These are phyloP conservation scores for Scotopteryx bipunctaria DNA, from an alignment of 2,888 invertebrate species.

Conservation along the genomic window DNA sequence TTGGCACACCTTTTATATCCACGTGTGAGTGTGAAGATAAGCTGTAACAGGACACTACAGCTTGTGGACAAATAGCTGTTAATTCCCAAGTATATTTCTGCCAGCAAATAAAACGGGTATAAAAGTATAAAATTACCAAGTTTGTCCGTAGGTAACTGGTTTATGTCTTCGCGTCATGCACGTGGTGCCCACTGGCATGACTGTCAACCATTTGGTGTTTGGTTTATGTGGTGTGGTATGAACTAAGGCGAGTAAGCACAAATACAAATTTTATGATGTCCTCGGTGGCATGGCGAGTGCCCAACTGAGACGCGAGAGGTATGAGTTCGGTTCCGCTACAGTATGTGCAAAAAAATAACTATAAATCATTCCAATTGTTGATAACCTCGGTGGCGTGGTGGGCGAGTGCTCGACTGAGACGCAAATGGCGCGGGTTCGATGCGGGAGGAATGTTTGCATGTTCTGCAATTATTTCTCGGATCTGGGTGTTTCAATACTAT, in stretches of 20 bases:
- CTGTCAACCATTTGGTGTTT: slow-evolving; percentile 61
- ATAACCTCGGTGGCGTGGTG: background rate
- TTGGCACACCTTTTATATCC: background rate
- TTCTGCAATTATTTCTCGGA: too few relatives aligned
- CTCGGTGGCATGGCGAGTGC: too few relatives aligned
- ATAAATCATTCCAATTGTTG: too few relatives aligned
- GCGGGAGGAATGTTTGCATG: too few relatives aligned
- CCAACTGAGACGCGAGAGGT: too few relatives aligned
- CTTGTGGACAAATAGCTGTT: slow-evolving; percentile 5
- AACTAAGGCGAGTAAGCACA: slow-evolving; percentile 11
- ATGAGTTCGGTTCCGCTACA: too few relatives aligned
- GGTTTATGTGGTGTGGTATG: slow-evolving; percentile 42
- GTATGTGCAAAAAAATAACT: too few relatives aligned
- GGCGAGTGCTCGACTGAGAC: too few relatives aligned
- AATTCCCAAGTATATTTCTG: slow-evolving; percentile 15
- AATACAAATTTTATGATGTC: too few relatives aligned
- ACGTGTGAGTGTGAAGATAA: background rate
- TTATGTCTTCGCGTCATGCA: slow-evolving; percentile 58
- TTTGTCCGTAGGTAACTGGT: slow-evolving; percentile 31
- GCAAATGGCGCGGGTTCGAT: too few relatives aligned
- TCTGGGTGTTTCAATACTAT: too few relatives aligned
- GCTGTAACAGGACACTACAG: background rate
- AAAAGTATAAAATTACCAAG: slow-evolving; percentile 39
- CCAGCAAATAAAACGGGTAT: slow-evolving; percentile 39
- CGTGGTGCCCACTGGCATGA: slow-evolving; percentile 62